A percentile compares a stretch with the other conserved stretches of the same genome.
phyloP scores from a whole-genome alignment of 2,888 invertebrate species.

The Eilema depressum region DNA sequence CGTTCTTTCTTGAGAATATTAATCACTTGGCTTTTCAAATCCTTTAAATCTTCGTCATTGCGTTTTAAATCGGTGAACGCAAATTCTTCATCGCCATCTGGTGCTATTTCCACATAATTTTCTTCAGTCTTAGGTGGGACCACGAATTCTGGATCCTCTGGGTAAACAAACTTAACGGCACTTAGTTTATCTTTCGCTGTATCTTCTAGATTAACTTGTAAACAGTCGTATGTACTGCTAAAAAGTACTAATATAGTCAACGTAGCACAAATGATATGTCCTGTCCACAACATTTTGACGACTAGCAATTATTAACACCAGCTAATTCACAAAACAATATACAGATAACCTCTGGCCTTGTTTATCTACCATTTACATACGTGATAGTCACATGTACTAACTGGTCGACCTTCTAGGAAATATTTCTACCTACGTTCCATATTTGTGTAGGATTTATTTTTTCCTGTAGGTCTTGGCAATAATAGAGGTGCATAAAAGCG shows the following conservation, averaged over 20 bases:
- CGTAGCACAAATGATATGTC: conserved; percentile 41
- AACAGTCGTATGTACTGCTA: conserved; percentile 47
- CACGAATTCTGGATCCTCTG: conserved; percentile 17
- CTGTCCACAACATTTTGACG: conserved; percentile 57
- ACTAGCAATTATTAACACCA: conserved; percentile 45
- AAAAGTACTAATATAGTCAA: conserved; percentile 47
- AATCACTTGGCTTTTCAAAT: conserved; percentile 6
- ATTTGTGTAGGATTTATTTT: conserved; percentile 16
- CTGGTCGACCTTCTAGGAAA: conserved; percentile 30
- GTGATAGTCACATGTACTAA: conserved; percentile 37
- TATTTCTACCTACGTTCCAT: conserved; percentile 6
- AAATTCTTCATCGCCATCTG: conserved; percentile 18
- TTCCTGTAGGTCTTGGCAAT: neutral
- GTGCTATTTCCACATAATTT: conserved; percentile 28
- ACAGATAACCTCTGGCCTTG: conserved; percentile 63
- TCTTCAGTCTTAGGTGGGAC: conserved; percentile 17
- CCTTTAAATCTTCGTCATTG: conserved; percentile 18
- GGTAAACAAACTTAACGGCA: conserved; percentile 13
- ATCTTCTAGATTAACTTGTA: conserved; percentile 34
- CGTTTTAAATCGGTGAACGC: conserved; percentile 10
- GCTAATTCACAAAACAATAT: conserved; percentile 38
- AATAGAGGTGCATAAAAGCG: neutral
- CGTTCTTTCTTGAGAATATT: conserved; percentile 25
- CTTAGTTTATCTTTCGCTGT: conserved; percentile 18
- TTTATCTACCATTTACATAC: conserved; percentile 56